phyloP scores from a whole-genome alignment of 2,888 invertebrate species.

The Oligia latruncula region DNA sequence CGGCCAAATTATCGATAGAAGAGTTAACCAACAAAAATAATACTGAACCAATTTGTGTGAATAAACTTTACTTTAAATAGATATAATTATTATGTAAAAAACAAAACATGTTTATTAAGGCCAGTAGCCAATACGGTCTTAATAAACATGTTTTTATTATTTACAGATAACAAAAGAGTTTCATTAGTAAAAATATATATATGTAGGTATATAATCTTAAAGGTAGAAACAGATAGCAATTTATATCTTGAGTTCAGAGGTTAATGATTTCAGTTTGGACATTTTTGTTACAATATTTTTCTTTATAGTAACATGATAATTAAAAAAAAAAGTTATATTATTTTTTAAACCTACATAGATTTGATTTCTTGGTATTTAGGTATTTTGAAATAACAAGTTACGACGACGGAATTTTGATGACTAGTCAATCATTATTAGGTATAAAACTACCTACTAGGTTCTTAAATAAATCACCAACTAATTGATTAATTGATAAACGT shows the following conservation, averaged over 20 bases:
- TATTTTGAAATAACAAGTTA: background rate
- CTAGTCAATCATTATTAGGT: background rate
- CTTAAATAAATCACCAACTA: background rate
- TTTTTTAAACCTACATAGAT: background rate
- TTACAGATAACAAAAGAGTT: slow-evolving; percentile 16
- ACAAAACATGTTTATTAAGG: background rate
- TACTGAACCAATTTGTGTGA: background rate
- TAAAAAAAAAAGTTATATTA: background rate
- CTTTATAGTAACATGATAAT: background rate
- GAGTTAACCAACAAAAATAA: background rate
- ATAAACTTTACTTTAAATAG: background rate
- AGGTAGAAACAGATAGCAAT: background rate
- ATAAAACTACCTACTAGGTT: background rate
- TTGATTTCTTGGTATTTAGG: background rate
- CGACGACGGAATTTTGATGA: background rate
- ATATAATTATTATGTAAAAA: background rate
- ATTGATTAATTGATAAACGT: slow-evolving; percentile 10
- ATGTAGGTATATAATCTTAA: background rate
- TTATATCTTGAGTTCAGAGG: slow-evolving; percentile 12
- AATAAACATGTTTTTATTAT: background rate
- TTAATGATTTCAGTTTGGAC: slow-evolving; percentile 13
- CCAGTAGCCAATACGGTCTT: background rate
- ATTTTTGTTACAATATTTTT: background rate
- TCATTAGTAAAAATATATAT: background rate
- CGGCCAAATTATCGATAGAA: background rate